A percentile compares a stretch with the other conserved stretches of the same genome.
Conservation (phyloP, 2,888 invertebrate species). For the Artemia sinica region DNA sequence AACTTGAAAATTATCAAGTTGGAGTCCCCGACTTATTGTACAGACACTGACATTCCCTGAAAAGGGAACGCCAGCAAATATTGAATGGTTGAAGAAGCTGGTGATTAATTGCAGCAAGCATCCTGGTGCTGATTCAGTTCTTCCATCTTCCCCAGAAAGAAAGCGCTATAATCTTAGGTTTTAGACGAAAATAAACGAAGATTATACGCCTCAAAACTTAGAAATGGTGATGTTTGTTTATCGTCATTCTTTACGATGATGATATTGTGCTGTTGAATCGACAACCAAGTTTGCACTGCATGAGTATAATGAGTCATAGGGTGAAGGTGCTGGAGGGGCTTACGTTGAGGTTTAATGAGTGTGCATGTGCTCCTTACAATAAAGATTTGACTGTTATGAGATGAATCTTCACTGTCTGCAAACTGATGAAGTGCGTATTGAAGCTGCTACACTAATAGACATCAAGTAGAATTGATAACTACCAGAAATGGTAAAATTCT, state of each 20-base stretch:
- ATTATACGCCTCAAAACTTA: slow-evolving; percentile 21
- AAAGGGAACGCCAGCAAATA: slow-evolving; percentile 68
- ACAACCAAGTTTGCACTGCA: slow-evolving; percentile 92
- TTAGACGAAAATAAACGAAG: background rate
- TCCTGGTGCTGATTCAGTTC: slow-evolving; percentile 59
- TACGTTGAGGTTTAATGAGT: slow-evolving; percentile 91
- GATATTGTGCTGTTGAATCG: slow-evolving; percentile 97
- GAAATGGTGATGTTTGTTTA: slow-evolving; percentile 88
- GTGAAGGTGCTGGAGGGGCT: slow-evolving; percentile 66
- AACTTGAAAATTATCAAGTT: slow-evolving; percentile 91
- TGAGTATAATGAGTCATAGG: slow-evolving; percentile 93
- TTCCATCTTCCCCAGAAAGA: background rate
- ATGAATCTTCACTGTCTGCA: slow-evolving; percentile 98
- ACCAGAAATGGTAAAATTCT: slow-evolving; percentile 94
- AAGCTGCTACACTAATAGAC: slow-evolving; percentile 88
- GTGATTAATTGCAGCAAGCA: slow-evolving; percentile 77
- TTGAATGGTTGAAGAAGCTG: slow-evolving; percentile 56
- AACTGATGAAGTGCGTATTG: slow-evolving; percentile 94
- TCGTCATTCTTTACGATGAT: slow-evolving; percentile 70
- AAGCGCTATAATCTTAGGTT: background rate
- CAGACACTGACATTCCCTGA: slow-evolving; percentile 92
- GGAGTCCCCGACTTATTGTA: slow-evolving; percentile 90
- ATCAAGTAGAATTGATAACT: slow-evolving; percentile 81
- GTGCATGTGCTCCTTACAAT: slow-evolving; percentile 96
- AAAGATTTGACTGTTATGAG: slow-evolving; percentile 99